Percentiles rank a stretch among this genome's conserved stretches.
Evolutionary conservation across 92 coral and sea anemone genomes (phyloP).

Genomic region (Epizoanthus fatuus): DNA sequence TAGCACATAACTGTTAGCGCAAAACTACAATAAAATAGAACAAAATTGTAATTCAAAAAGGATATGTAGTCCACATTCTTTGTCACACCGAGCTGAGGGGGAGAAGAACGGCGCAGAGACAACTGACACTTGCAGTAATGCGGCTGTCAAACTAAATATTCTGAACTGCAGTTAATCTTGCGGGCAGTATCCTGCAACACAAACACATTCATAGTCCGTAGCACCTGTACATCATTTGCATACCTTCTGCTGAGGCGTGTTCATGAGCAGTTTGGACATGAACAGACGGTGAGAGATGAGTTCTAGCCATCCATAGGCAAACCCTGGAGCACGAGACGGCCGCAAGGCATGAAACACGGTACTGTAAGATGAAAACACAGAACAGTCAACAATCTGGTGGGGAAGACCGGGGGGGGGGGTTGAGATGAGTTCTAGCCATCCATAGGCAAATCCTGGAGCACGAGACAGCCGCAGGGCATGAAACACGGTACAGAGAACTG

Average conservation of each 20-base stretch:
- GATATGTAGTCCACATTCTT: no score
- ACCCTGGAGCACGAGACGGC: conserved; percentile 99
- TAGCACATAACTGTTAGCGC: not conserved
- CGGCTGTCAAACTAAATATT: not conserved
- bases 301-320: conserved; percentile 99
- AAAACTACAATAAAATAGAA: not conserved
- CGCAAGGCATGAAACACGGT: conserved; percentile 98
- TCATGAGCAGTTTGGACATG: conserved; percentile 96
- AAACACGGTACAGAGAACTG: no score
- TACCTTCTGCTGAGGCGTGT: conserved; percentile 99
- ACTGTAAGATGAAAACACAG: conserved; percentile 41
- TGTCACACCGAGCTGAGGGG: no score
- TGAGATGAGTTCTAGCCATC: conserved; percentile 94
- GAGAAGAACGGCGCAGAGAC: no score
- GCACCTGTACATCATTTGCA: not conserved
- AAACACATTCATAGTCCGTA: no score
- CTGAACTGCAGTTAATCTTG: not conserved
- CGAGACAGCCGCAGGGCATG: no score
- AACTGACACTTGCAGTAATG: no score
- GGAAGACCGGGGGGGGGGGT: no score
- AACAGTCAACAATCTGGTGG: not conserved
- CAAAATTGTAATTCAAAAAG: not conserved
- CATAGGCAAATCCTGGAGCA: conserved; percentile 70
- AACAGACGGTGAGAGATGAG: conserved; percentile 95
- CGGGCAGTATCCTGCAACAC: not conserved